A percentile compares a stretch with the other conserved stretches of the same genome.
These are phyloP conservation scores for Festucalex cinctus DNA, from an alignment of 2,113 vertebrate genomes.

Conservation along the genomic window DNA sequence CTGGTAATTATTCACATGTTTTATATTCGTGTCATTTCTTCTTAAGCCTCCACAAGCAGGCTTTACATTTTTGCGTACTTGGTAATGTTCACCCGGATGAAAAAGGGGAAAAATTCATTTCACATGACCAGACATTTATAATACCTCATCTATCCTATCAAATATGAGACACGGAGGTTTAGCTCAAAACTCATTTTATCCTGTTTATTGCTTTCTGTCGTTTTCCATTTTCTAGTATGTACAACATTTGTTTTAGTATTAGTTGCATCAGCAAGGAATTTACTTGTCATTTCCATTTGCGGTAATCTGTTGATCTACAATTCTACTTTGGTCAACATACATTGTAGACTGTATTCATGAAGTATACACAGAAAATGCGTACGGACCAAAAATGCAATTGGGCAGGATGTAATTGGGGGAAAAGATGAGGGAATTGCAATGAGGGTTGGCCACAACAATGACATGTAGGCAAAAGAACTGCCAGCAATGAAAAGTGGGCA, in stretches of 20 bases:
- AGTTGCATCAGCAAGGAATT: conserved; percentile 32
- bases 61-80: background rate
- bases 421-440: background rate
- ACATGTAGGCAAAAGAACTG: background rate
- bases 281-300: conserved; percentile 42
- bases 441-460: background rate
- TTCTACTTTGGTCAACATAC: background rate
- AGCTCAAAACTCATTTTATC: background rate
- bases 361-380: background rate
- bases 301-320: conserved; percentile 12
- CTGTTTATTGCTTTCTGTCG: conserved; percentile 7
- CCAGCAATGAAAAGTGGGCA: background rate
- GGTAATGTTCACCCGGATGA: background rate
- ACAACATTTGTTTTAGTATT: conserved; percentile 1
- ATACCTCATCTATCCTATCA: conserved; percentile 2
- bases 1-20: background rate
- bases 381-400: background rate
- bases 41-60: background rate
- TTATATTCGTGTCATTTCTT: background rate
- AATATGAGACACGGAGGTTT: conserved; percentile 6
- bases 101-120: background rate
- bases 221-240: background rate
- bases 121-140: background rate
- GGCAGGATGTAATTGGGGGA: background rate
- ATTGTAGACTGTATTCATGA: background rate